Percentiles rank a stretch among this genome's conserved stretches.
phyloP scores from a whole-genome alignment of 1,140 invertebrate species.

The Araneus ventricosus region DNA sequence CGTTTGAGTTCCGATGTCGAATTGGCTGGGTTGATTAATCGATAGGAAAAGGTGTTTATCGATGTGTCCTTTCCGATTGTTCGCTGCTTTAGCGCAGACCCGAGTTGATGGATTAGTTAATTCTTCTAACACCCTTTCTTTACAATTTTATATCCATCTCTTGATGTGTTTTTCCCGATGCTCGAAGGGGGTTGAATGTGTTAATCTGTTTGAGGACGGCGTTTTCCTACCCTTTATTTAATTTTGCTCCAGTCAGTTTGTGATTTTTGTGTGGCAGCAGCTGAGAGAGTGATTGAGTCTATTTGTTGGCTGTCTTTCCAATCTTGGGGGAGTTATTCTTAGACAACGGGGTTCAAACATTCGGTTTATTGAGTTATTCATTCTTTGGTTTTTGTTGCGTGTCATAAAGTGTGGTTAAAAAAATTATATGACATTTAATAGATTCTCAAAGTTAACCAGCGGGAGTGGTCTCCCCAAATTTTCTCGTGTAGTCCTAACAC shows the following conservation, averaged over 20 bases:
- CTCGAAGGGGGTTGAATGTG: neutral
- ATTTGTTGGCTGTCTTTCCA: neutral
- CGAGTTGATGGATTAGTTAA: slow-evolving; percentile 74
- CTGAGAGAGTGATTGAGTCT: neutral
- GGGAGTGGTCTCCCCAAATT: too few relatives aligned
- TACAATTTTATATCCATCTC: slow-evolving; percentile 18
- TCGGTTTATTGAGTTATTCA: neutral
- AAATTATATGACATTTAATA: too few relatives aligned
- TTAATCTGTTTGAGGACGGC: slow-evolving; percentile 42
- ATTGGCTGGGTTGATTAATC: slow-evolving; percentile 65
- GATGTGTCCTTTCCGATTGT: slow-evolving; percentile 71
- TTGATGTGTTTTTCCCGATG: neutral
- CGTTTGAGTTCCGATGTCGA: slow-evolving; percentile 57
- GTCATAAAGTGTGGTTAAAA: neutral
- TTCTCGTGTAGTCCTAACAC: too few relatives aligned
- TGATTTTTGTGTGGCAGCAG: slow-evolving; percentile 11
- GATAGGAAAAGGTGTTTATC: slow-evolving; percentile 75
- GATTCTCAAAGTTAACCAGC: too few relatives aligned
- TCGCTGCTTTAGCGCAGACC: neutral
- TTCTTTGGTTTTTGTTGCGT: neutral
- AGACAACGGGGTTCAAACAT: neutral
- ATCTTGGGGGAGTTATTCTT: neutral
- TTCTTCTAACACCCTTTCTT: slow-evolving; percentile 70
- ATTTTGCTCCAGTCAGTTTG: slow-evolving; percentile 33
- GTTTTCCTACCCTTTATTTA: slow-evolving; percentile 43